Evolutionary conservation across 2,113 vertebrate species (phyloP).

Genomic region (Tragelaphus scriptus): DNA sequence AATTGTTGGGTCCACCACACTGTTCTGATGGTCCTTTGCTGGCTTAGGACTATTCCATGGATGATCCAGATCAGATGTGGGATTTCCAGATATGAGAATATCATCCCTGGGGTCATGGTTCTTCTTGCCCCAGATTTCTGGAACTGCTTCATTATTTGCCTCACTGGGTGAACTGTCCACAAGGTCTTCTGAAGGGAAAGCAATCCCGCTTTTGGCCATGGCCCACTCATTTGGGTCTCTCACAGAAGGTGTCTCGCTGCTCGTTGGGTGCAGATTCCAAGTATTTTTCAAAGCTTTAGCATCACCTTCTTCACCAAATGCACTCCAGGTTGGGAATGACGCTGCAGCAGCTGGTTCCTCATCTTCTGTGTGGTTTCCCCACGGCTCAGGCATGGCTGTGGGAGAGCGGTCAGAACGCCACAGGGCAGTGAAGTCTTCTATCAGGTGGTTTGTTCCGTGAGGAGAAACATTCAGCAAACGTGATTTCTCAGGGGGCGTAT

Average conservation of each 20-base stretch:
- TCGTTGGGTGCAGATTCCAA: constrained; percentile 70
- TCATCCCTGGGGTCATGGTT: constrained; percentile 34
- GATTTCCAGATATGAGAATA: constrained; percentile 40
- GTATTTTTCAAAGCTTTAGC: constrained; percentile 56
- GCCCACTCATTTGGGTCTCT: constrained; percentile 66
- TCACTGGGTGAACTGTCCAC: constrained; percentile 37
- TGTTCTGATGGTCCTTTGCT: background rate
- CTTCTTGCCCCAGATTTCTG: constrained; percentile 63
- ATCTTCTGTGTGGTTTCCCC: constrained; percentile 62
- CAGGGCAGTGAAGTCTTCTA: constrained; percentile 64
- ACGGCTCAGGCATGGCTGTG: constrained; percentile 52
- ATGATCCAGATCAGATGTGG: constrained; percentile 53
- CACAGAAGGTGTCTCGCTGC: constrained; percentile 45
- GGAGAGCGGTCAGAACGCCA: constrained; percentile 71
- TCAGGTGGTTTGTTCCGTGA: constrained; percentile 67
- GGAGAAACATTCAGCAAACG: constrained; percentile 46
- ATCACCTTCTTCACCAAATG: constrained; percentile 54
- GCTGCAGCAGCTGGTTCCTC: background rate
- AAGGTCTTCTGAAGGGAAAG: constrained; percentile 68
- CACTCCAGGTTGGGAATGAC: constrained; percentile 69
- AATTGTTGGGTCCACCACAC: background rate
- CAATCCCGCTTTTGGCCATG: constrained; percentile 64
- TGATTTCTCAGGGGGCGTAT: background rate
- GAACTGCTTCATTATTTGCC: constrained; percentile 21
- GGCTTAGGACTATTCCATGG: constrained; percentile 60